Conservation (phyloP, 2,888 invertebrate species). For the Anorthoa munda region DNA sequence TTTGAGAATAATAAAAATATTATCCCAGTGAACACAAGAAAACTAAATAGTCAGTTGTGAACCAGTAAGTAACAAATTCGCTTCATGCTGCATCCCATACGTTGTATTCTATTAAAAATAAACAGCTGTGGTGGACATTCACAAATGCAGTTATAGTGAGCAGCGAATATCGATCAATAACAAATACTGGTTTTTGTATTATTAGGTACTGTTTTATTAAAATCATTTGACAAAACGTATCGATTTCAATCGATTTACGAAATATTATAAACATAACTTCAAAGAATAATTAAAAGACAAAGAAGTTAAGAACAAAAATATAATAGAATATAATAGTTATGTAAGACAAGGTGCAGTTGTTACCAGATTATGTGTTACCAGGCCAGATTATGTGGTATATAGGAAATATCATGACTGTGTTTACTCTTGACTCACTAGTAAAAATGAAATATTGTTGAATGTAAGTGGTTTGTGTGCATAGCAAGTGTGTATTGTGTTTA, state of each 20-base stretch:
- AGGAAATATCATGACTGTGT: not conserved
- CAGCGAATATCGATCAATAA: constrained; percentile 11
- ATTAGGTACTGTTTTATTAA: constrained; percentile 20
- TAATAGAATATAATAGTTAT: not conserved
- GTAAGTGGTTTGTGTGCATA: constrained; percentile 24
- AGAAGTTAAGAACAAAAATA: not conserved
- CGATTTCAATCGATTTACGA: constrained; percentile 3
- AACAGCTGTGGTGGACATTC: constrained; percentile 12
- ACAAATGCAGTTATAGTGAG: constrained; percentile 9
- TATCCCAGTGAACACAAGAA: too few relatives aligned
- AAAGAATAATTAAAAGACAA: constrained; percentile 10
- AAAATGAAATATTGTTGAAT: constrained; percentile 1
- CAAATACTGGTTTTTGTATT: constrained; percentile 16
- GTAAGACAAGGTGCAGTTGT: not conserved
- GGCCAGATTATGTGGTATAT: not conserved
- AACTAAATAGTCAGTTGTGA: too few relatives aligned
- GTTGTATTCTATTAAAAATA: constrained; percentile 23
- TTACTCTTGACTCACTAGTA: constrained; percentile 6
- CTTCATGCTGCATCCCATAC: not conserved
- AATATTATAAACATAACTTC: not conserved
- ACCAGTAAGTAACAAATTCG: too few relatives aligned
- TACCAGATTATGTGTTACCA: not conserved
- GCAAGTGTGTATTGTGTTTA: constrained; percentile 27
- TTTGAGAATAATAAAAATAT: too few relatives aligned
- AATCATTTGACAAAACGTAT: constrained; percentile 17